Base-by-base conservation (phyloP, 2,113 vertebrate genomes). In the Candoia aspera region DNA sequence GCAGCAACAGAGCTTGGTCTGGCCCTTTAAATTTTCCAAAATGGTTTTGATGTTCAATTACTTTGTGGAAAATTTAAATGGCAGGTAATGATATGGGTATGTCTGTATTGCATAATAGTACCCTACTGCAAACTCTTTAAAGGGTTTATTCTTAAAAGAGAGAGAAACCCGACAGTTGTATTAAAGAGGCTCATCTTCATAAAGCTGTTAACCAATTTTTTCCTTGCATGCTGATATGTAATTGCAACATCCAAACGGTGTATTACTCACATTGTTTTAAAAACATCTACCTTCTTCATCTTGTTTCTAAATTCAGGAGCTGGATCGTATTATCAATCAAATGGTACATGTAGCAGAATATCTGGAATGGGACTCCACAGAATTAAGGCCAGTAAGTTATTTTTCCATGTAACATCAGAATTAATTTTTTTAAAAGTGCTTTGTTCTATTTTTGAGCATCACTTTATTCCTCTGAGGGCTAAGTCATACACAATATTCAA, bases 261-360 rank as follows among this genome's bases (percentile, higher is more conserved):
- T 4, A 26, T 91, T 60, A 68, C 59, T 91, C 46, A 13, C 33
- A 68, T 84, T 60, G 2, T 88, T 37, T 37, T 37, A 37, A 37
- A 79, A 79, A 3, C 0, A 29, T 5, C 3, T 49, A 2, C n/a
- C 83, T 85, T 0, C 17, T 68, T 33, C 1, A 0, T 9, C 0
- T 0, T 53, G 54, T 90, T 37, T 88, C 68, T 91, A 84, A 92
- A 92, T 60, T 87, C 6, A 95, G 99, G 99, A 99, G 95, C 96
- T 99, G 96, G 98, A 99, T 93, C 98, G 97, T 1, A 99, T 99
- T 94, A 98, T 99, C 95, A 99, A 97, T 95, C 99, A 99, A 96
- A 99, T 99, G 98, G 98, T 99, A 49, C 99, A 99, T 0, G 98
- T 99, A 24, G 99, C 99, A 0, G 99, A 99, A 95, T 99, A 99